Evolutionary conservation across 2,888 invertebrate species (phyloP).

Genomic region (Sarcophaga caerulescens): DNA sequence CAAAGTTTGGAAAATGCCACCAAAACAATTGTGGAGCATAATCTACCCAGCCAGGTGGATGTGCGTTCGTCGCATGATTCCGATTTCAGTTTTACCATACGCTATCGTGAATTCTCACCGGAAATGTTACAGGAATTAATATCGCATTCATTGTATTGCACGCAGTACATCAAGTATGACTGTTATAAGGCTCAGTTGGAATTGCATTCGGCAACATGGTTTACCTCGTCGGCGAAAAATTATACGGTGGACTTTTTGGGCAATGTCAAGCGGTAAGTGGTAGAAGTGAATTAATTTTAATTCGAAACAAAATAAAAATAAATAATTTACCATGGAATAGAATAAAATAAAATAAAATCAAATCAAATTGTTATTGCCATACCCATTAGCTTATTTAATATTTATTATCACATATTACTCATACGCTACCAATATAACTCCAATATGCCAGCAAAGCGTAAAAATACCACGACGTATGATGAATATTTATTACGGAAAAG

Average conservation of each 20-base stretch:
- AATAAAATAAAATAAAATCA: too few relatives aligned
- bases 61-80: conserved; percentile 89
- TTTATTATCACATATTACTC: too few relatives aligned
- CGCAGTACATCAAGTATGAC: conserved; percentile 94
- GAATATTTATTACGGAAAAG: too few relatives aligned
- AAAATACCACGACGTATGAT: too few relatives aligned
- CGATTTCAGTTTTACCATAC: conserved; percentile 92
- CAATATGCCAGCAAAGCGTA: too few relatives aligned
- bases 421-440: too few relatives aligned
- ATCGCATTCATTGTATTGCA: conserved; percentile 93
- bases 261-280: conserved; percentile 87
- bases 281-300: too few relatives aligned
- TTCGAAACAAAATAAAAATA: neutral
- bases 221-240: conserved; percentile 89
- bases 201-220: conserved; percentile 94
- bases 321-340: neutral
- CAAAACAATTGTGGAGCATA: conserved; percentile 94
- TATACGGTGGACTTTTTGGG: conserved; percentile 92
- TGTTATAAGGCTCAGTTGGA: conserved; percentile 94
- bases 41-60: conserved; percentile 94
- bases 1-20: conserved; percentile 92
- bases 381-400: too few relatives aligned
- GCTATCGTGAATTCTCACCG: conserved; percentile 93
- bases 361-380: too few relatives aligned
- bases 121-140: conserved; percentile 95